These are phyloP conservation scores for Megalops cyprinoides DNA, from an alignment of 2,797 vertebrate species.

Conservation along the genomic window DNA sequence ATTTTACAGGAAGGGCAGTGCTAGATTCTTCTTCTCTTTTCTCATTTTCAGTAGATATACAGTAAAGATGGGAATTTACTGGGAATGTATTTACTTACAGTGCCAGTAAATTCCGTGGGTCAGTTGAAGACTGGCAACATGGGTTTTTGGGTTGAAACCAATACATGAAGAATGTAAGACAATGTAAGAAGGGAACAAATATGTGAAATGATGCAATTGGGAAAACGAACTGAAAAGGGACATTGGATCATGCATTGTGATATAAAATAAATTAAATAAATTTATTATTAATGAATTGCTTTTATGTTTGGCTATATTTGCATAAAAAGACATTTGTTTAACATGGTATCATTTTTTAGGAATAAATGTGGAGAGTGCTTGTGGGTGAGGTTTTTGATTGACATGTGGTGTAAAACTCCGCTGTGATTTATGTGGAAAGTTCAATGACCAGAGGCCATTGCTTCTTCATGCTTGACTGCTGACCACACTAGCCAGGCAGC, in stretches of 20 bases:
- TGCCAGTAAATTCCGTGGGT: neutral
- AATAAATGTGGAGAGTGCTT: too few relatives aligned
- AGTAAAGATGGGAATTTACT: neutral
- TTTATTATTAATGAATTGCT: too few relatives aligned
- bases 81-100: neutral
- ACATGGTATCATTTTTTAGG: neutral
- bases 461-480: neutral
- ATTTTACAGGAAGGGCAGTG: neutral
- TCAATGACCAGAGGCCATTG: neutral
- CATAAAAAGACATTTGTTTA: neutral
- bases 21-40: neutral
- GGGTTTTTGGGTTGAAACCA: too few relatives aligned
- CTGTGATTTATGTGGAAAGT: neutral
- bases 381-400: conserved; percentile 2
- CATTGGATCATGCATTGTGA: neutral
- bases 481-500: conserved; percentile 18
- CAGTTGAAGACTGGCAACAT: neutral
- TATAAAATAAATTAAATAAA: too few relatives aligned
- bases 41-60: neutral
- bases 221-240: neutral
- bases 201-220: neutral
- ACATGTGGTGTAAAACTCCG: neutral
- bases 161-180: too few relatives aligned
- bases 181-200: neutral
- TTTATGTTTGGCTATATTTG: neutral